Base-by-base conservation (phyloP, 2,113 vertebrate species). In the Sciurus niger region DNA sequence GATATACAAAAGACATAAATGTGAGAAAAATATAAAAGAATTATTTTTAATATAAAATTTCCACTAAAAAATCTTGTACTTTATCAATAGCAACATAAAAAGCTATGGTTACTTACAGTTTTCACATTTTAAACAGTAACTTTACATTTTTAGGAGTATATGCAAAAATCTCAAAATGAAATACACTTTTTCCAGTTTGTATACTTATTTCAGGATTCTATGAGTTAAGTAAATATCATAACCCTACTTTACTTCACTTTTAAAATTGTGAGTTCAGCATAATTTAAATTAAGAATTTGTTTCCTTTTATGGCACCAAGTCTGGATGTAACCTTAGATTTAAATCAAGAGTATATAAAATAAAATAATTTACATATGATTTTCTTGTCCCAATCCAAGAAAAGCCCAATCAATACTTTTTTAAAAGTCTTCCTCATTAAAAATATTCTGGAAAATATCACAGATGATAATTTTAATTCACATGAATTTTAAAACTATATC, bases 401-500 rank as follows among this genome's bases (percentile, higher is more conserved):
- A 97, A 40, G 68, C 18, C 7, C 40, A 97, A 92, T 90, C 32
- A 95, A 77, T 93, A 96, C 40, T 40, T 48, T 48, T 48, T 48
- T 48, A 87, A 90, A 94, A 85, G 60, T 67, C 2, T 14, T 67
- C 53, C 58, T 93, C 78, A 87, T 90, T 95, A 93, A 90, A 68
- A 94, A 77, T 93, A 93, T 92, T 97, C 79, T 87, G 7, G 34
- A 84, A 96, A 96, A 92, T 95, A 30, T 88, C 28, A 76, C 6
- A 91, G 77, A 77, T 79, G 48, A 89, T 80, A 14, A 95, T 80
- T 87, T 89, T 79, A 97, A 96, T 94, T 95, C 95, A 90, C 73
- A 97, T 88, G 73, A 95, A 94, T 96, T 87, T 89, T 98, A 92
- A 92, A 87, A 96, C 85, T 67, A 89, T 91, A 94, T 84, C 63